Evolutionary conservation across 2,797 vertebrate species (phyloP), one percentile per base, ranked within the genome.

Genomic region (Chaenodraco wilsoni): DNA sequence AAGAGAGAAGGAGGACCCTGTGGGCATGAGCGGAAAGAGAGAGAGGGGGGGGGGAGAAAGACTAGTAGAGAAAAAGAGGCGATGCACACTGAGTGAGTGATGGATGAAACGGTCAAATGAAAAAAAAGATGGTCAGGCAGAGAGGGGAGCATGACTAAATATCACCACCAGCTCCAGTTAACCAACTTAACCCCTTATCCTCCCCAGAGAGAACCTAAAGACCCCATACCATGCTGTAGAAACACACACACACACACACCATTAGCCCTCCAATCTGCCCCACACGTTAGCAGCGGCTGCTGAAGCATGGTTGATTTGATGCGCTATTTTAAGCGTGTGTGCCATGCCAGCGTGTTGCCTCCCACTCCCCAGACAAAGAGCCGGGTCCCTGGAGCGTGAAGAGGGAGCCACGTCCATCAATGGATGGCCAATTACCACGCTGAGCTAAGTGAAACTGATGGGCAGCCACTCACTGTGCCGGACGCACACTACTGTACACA

Each of bases 341-440:
- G 83, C 82, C 67, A 71, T 88, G 88, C 86, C 89, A 89, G 92
- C 85, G 61, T 92, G 91, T 91, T 79, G 84, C 89, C 88, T 87
- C 88, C 84, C 81, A 79, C 88, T 87, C 82, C 72, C 81, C 90
- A 88, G 81, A 91, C 91, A 91, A 90, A 90, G 87, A 90, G 81
- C 87, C 52, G 85, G 69, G 80, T 87, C 87, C 87, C 89, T 79
- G 82, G 84, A 94, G 91, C 89, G 85, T 92, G 91, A 90, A 91
- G 87, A 88, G 87, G 86, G 89, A 90, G 88, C 78, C 84, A 79
- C 81, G 89, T 92, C 91, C 90, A 88, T 92, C 92, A 91, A 83
- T 90, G 90, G 91, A 78, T 11, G 76, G 86, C 91, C 90, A 93
- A 92, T 93, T 93, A 92, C 90, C 88, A 92, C 74, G 82, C 91